Evolutionary conservation across 1,140 invertebrate species (phyloP), one percentile per base, ranked within the genome.

Genomic region (Hylaeus anthracinus): DNA sequence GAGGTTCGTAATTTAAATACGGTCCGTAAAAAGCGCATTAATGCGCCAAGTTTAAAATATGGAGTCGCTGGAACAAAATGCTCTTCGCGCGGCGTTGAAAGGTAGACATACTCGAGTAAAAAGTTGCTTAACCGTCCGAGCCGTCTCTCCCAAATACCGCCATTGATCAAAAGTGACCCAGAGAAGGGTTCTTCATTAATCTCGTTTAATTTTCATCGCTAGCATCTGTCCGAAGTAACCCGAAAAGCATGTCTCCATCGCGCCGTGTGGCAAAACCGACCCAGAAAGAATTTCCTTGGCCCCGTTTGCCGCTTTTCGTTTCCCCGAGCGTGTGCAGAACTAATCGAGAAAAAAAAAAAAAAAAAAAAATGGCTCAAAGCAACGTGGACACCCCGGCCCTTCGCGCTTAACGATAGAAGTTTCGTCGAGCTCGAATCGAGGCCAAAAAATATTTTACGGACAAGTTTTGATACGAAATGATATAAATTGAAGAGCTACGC

Each of bases 151-250:
- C 61, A 26, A 51, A 66, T 45, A 12, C 65, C 45, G 12, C 15
- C 65, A 45, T 67, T 67, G 65, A 67, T 67, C 65, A 67, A 67
- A 67, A 67, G 65, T 51, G 65, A 67, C 65, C 65, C n/a, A 45
- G 65, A 67, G 53, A 67, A 45, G 15, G 45, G 45, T 67, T n/a
- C 8, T 67, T 67, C 65, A 48, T 67, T 67, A 67, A 67, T 67
- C 65, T 67, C 65, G 48, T 67, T 67, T 67, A 67, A 67, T 67
- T 67, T 67, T 67, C 65, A 67, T 67, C 43, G 45, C 45, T 10
- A 26, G 5, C 43, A 43, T n/a, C 43, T 45, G 65, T 48, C 48
- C 65, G 12, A 51, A 45, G 45, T 37, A 45, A 51, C n/a, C 65
- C 65, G 15, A 45, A 67, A 67, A 67, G 45, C 14, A 3, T 3